Evolutionary conservation across 2,113 vertebrate genomes (phyloP), one percentile per base, ranked within the genome.

Genomic region (Siniperca knerii): DNA sequence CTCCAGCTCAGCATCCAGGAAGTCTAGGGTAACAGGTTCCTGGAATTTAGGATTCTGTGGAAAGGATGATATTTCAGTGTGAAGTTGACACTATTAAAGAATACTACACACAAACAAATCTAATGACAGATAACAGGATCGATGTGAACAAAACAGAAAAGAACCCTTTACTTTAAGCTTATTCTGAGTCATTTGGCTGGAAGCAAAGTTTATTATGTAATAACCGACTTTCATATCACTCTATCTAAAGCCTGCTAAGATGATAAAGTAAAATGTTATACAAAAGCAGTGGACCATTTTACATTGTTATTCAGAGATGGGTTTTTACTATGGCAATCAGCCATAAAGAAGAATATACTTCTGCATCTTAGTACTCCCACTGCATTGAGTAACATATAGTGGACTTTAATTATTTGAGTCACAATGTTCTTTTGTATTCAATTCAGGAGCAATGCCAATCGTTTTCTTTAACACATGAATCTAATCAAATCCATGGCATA

Each of bases 1-100:
- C 94, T 99, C 98, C 87, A 99, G 82, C 82, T 99, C 98, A 16
- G 98, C 98, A 88, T 99, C 98, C 75, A 99, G 95, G 80, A 99
- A 98, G 95, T 99, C 98, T 82, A 99, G 91, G 0, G 98, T 99
- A 70, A 99, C 98, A 21, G 98, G 98, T 82, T 99, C 98, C 97
- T 99, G 98, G 89, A 98, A 99, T 99, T 99, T 99, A 78, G 97
- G 98, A 93, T 99, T 99, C 98, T 99, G 94, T 88, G 92, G 79
- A 90, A 67, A 85, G 42, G 50, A 83, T 40, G 33, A 76, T 18
- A 71, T 62, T 86, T 83, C 21, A 70, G 5, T 58, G 6, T 58
- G 9, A 80, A 23, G 13, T 42, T 65, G 48, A 61, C 18, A 23
- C 20, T 29, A 37, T 60, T 42, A 16, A 40, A 68, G 2, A 77